Evolutionary conservation across 2,113 vertebrate genomes (phyloP), one percentile per base, ranked within the genome.

Genomic region (Sturnira hondurensis): DNA sequence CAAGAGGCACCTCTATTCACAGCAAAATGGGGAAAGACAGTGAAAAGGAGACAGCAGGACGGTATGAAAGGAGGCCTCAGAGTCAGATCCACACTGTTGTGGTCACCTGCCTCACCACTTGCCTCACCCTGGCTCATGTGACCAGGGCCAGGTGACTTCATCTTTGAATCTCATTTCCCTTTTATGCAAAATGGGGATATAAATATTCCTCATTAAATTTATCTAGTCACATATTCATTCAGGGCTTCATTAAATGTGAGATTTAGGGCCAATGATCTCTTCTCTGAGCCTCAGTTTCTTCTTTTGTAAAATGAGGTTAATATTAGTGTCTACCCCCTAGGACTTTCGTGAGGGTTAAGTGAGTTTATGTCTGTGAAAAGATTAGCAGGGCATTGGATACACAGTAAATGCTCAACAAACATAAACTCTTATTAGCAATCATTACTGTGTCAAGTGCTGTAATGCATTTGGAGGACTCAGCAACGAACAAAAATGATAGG

Each of bases 31-130:
- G 47, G 33, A 52, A 82, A 50, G 85, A 68, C 0, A 0, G 61
- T 20, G 13, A 76, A 61, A 7, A 93, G 41, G 50, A 24, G 8
- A 68, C 24, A 80, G 65, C 7, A 61, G 86, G 33, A 13, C 43
- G 70, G 73, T 45, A 52, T 7, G 28, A 71, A n/a, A 74, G 36
- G 47, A 36, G 43, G 10, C 10, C 26, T 74, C 11, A 28, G 41
- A 36, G 19, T 41, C 24, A 36, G 33, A 71, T 1, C 0, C 0
- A n/a, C 3, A 16, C 1, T 6, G n/a, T 7, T 54, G 58, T 33
- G 16, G 31, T 74, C 15, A 54, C 24, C 28, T 28, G 33, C 1
- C 24, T 54, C 11, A 36, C 12, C 28, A n/a, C 65, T 28, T 58
- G n/a, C n/a, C n/a, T n/a, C n/a, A n/a, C n/a, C n/a, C 65, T 19